These are phyloP conservation scores for Geotrypetes seraphini DNA, from an alignment of 2,797 vertebrate species.

Conservation along the genomic window DNA sequence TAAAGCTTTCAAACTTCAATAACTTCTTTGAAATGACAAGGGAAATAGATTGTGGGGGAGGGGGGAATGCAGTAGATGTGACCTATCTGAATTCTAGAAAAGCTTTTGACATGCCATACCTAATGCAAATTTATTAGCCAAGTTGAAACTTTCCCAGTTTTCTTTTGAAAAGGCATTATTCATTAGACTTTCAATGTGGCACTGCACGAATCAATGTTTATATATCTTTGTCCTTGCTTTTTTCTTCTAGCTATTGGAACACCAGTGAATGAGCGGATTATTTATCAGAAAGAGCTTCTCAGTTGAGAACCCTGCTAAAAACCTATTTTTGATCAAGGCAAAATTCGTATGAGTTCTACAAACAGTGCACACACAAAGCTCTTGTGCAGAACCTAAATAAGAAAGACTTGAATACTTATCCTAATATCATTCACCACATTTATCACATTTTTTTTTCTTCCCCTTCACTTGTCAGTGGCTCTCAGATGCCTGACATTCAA, in stretches of 20 bases:
- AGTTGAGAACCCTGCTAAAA: conserved; percentile 16
- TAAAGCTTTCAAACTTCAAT: too few species aligned
- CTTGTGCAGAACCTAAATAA: conserved; percentile 26
- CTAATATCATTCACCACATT: conserved; percentile 85
- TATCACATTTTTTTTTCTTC: conserved; percentile 61
- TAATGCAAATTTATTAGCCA: too few species aligned
- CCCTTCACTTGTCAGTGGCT: conserved; percentile 58
- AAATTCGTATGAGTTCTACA: conserved; percentile 9
- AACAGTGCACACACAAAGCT: conserved; percentile 28
- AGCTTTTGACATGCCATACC: too few species aligned
- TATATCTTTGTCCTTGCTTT: neutral
- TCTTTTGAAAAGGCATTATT: conserved; percentile 60
- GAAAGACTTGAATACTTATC: conserved; percentile 41
- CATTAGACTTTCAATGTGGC: conserved; percentile 52
- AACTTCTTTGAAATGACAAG: too few species aligned
- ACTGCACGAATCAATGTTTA: neutral
- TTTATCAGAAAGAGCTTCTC: conserved; percentile 7
- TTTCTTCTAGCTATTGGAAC: neutral
- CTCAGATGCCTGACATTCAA: conserved; percentile 89
- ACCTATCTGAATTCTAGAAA: too few species aligned
- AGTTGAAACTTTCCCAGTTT: too few species aligned
- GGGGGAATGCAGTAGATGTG: too few species aligned
- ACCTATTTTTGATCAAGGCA: conserved; percentile 2
- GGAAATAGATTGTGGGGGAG: too few species aligned
- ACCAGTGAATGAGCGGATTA: neutral